These are phyloP conservation scores for Apis florea DNA, from an alignment of 1,140 invertebrate species.

Conservation along the genomic window DNA sequence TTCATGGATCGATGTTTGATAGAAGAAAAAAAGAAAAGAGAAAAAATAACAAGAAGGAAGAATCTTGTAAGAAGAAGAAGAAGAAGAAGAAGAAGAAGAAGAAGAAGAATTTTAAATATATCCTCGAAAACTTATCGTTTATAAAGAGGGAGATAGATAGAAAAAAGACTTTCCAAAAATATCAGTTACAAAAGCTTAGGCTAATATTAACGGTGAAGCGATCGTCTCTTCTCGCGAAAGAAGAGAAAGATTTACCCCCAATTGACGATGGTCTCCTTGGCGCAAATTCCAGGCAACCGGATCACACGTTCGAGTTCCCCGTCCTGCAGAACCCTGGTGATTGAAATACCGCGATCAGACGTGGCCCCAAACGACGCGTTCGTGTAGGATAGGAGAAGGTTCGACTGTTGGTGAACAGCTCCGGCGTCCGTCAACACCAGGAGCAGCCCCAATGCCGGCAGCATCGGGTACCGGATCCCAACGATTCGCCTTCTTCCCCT, in stretches of 20 bases:
- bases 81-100: no score
- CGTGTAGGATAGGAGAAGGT: slow-evolving; percentile 38
- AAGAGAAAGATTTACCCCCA: slow-evolving; percentile 65
- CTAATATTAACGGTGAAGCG: neutral
- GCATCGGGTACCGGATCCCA: slow-evolving; percentile 67
- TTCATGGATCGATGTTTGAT: no score
- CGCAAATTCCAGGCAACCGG: slow-evolving; percentile 76
- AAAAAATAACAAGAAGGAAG: no score
- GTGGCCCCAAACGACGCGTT: slow-evolving; percentile 46
- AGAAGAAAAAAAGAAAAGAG: no score
- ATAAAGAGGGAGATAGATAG: neutral
- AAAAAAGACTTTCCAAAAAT: neutral
- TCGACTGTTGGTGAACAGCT: slow-evolving; percentile 61
- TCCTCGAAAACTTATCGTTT: neutral
- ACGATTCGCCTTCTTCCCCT: slow-evolving; percentile 45
- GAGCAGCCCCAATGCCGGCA: slow-evolving; percentile 68
- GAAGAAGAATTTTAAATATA: no score
- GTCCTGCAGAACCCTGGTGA: slow-evolving; percentile 75
- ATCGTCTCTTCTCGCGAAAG: no score
- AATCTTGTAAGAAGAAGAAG: no score
- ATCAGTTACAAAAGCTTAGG: neutral
- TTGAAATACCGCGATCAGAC: slow-evolving; percentile 65
- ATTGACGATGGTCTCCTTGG: slow-evolving; percentile 78
- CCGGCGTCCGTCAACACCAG: slow-evolving; percentile 67
- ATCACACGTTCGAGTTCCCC: slow-evolving; percentile 76